Evolutionary conservation across 2,888 invertebrate genomes (phyloP), one percentile per base, ranked within the genome.

Genomic region (Drosophila buzzatii): DNA sequence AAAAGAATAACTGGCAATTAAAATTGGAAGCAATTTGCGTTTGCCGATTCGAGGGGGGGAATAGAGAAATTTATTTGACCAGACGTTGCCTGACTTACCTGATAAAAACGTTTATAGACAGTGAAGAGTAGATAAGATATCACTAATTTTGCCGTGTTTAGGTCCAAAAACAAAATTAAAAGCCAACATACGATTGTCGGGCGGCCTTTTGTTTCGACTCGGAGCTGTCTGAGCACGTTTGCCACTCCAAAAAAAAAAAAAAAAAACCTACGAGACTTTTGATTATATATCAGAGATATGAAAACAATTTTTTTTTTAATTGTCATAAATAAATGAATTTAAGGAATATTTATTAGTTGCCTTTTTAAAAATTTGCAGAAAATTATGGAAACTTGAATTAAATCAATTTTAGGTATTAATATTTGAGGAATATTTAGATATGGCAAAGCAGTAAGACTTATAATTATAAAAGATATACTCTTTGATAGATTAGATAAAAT

Each of bases 21-120:
- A 74, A 79, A 69, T 69, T 67, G 68, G 41, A 68, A 62, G 39
- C 63, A 62, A 82, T 67, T 80, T 72, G 67, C 64, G 65, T 20
- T 56, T 56, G 41, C 44, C 12, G 20, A 39, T 52, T 52, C 52
- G 37, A 8, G 10, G 39, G 23, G 23, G 55, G 55, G 44, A 27
- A 49, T 31, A 7, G 5, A 31, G n/a, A 33, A 31, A 18, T 5
- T 27, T 55, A 56, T 73, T 76, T 31, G 39, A 44, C 44, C 44
- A 33, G 20, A 10, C 33, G 31, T 9, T 51, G 33, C n/a, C 27
- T 27, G 55, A 41, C 18, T 47, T 45, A 37, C 42, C 70, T 70
- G 61, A 70, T 70, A 70, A 70, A 37, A 39, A 16, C 27, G 42
- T 33, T 66, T 60, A 59, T 45, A 42, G 16, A 8, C 23, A 18